Conservation (phyloP, 2,113 vertebrate genomes). For the Pteruthius melanotis region DNA sequence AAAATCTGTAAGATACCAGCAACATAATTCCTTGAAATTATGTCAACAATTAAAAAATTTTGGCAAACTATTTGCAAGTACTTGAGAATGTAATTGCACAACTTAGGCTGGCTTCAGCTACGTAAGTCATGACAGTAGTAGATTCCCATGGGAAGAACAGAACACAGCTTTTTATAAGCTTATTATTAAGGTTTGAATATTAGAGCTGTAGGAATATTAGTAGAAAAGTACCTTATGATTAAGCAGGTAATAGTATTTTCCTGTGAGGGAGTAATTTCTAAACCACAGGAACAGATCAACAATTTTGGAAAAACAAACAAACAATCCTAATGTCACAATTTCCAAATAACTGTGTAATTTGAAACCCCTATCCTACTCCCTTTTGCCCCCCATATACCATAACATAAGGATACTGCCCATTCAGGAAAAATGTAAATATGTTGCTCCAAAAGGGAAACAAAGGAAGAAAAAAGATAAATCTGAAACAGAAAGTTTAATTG, state of each 20-base stretch:
- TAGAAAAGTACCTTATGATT: not conserved
- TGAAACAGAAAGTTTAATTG: not conserved
- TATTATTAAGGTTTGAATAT: not conserved
- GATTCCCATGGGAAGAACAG: not conserved
- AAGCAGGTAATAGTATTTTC: not conserved
- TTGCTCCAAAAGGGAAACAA: not conserved
- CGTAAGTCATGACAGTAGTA: not conserved
- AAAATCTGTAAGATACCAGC: not conserved
- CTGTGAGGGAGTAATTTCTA: not conserved
- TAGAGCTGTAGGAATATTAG: not conserved
- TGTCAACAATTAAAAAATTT: not conserved
- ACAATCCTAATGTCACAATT: not conserved
- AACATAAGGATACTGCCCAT: not conserved
- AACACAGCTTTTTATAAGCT: not conserved
- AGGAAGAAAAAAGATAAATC: not conserved
- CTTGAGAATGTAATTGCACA: slow-evolving; percentile 43
- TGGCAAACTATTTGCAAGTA: not conserved
- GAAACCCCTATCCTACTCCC: not conserved
- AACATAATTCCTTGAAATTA: not conserved
- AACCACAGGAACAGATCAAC: not conserved
- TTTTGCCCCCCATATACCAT: not conserved
- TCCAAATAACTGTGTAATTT: not conserved
- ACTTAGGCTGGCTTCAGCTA: not conserved
- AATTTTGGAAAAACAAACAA: not conserved
- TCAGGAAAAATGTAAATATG: not conserved